Conservation (phyloP, 1,140 invertebrate genomes). For the Tetragnatha versicolor region DNA sequence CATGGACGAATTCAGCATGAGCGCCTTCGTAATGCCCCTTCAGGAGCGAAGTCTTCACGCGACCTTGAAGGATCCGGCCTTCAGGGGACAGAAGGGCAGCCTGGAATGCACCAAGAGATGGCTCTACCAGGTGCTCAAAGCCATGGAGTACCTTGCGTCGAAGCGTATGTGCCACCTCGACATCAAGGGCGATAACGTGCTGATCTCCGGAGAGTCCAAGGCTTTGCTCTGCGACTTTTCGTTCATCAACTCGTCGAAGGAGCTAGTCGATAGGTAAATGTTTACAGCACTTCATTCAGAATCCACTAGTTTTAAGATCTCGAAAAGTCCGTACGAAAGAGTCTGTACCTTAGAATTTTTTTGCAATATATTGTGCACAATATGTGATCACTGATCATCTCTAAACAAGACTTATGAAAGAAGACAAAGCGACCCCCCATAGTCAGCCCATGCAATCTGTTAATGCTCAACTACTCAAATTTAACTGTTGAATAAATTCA, state of each 20-base stretch:
- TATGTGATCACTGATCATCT: too few relatives aligned
- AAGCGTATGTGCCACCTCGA: conserved; percentile 2
- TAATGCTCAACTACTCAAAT: too few relatives aligned
- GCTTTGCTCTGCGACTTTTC: conserved; percentile 4
- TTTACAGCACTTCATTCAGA: too few relatives aligned
- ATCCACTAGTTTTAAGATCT: too few relatives aligned
- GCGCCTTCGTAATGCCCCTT: conserved; percentile 1
- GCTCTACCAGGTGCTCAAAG: not conserved
- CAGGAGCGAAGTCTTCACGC: not conserved
- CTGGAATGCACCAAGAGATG: not conserved
- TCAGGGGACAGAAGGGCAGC: not conserved
- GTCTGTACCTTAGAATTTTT: too few relatives aligned
- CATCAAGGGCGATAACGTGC: not conserved
- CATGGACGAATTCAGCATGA: not conserved
- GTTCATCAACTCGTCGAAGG: not conserved
- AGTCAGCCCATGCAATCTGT: too few relatives aligned
- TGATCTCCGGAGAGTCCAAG: not conserved
- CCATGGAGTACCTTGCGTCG: not conserved
- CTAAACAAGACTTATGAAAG: too few relatives aligned
- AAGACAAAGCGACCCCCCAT: too few relatives aligned
- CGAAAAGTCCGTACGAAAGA: too few relatives aligned
- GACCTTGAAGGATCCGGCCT: not conserved
- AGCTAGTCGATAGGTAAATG: not conserved
- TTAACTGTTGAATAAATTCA: too few relatives aligned
- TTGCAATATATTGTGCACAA: too few relatives aligned